Evolutionary conservation across 2,797 vertebrate genomes (phyloP).

Genomic region (Capromys pilorides): DNA sequence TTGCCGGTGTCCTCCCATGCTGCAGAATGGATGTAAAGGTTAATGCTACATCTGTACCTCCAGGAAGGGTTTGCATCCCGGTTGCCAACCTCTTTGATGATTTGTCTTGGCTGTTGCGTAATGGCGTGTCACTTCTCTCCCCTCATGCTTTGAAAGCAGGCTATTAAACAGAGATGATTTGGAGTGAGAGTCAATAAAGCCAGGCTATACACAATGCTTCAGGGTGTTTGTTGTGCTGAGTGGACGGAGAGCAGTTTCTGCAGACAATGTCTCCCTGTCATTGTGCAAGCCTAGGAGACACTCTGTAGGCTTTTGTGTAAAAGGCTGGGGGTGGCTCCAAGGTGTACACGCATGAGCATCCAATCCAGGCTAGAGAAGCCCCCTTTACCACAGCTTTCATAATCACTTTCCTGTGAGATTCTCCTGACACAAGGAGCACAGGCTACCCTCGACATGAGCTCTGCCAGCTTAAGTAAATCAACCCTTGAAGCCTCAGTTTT

Average conservation of each 20-base stretch:
- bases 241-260: neutral
- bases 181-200: conserved; percentile 72
- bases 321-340: neutral
- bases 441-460: accelerated
- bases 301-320: neutral
- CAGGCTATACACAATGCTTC: conserved; percentile 57
- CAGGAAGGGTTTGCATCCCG: conserved; percentile 55
- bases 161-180: conserved; percentile 71
- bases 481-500: neutral
- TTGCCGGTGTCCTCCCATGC: conserved; percentile 48
- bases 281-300: neutral
- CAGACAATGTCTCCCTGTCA: conserved; percentile 48
- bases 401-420: neutral
- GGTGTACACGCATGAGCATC: neutral
- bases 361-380: accelerated
- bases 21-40: conserved; percentile 68
- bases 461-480: neutral
- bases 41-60: conserved; percentile 72
- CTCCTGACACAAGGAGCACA: neutral
- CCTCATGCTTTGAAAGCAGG: conserved; percentile 63
- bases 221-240: conserved; percentile 28
- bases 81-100: conserved; percentile 41
- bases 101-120: conserved; percentile 59
- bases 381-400: neutral
- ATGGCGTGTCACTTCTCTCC: conserved; percentile 60